Conservation (phyloP, 2,797 vertebrate species). For the Enteromius paludinosus region DNA sequence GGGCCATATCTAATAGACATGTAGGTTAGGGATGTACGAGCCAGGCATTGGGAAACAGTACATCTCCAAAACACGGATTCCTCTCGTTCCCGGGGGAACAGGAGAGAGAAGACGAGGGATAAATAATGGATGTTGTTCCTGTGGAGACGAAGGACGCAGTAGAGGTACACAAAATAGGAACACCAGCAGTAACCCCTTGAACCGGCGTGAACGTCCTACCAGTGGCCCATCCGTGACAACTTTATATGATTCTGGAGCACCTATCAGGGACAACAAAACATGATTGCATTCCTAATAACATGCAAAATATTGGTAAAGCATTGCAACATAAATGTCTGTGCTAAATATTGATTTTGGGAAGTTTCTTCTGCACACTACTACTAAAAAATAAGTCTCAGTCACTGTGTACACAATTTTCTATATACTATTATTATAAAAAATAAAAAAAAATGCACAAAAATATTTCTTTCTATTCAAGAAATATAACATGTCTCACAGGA, state of each 20-base stretch:
- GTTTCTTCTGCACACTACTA: not conserved
- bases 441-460: too few relatives aligned
- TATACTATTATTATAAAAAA: not conserved
- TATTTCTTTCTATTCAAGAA: not conserved
- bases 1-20: conserved; percentile 56
- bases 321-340: not conserved
- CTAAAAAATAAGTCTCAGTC: not conserved
- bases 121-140: conserved; percentile 72
- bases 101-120: conserved; percentile 63
- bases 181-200: conserved; percentile 55
- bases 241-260: conserved; percentile 17
- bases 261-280: conserved; percentile 9
- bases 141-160: conserved; percentile 60
- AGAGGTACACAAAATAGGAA: conserved; percentile 59
- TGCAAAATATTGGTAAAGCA: not conserved
- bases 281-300: not conserved
- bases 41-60: conserved; percentile 66
- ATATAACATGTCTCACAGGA: not conserved
- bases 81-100: conserved; percentile 61
- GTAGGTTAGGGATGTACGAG: conserved; percentile 59
- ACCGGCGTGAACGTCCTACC: conserved; percentile 43
- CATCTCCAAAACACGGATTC: conserved; percentile 71
- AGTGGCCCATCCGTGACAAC: conserved; percentile 21
- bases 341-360: not conserved
- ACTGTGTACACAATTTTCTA: not conserved